These are phyloP conservation scores for Agelas oroides DNA, from an alignment of 37 sponge, comb jelly and placozoan species.

Conservation along the genomic window DNA sequence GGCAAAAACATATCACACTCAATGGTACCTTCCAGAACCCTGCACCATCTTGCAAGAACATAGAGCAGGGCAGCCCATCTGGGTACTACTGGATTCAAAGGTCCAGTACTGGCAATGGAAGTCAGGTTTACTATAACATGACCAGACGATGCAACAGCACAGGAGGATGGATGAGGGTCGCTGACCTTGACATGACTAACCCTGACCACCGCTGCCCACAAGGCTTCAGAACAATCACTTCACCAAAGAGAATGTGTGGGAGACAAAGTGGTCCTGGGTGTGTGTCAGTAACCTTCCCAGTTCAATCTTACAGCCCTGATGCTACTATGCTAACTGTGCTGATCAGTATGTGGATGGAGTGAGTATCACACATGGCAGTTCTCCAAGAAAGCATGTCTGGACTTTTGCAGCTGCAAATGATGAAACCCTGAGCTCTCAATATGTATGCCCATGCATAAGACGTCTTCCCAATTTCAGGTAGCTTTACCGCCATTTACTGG, in stretches of 20 bases:
- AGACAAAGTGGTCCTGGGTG: background rate
- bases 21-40: slow-evolving; percentile 6
- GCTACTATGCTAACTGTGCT: background rate
- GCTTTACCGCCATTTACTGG: slow-evolving; percentile 34
- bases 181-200: slow-evolving; percentile 31
- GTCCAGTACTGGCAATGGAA: background rate
- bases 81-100: slow-evolving; percentile 25
- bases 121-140: slow-evolving; percentile 20
- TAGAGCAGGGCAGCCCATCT: background rate
- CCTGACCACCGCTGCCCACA: slow-evolving; percentile 14
- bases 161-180: slow-evolving; percentile 51
- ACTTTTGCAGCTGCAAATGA: slow-evolving; percentile 54
- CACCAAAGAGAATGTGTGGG: background rate
- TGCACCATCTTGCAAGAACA: slow-evolving; percentile 7
- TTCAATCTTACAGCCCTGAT: slow-evolving; percentile 14
- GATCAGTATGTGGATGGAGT: slow-evolving; percentile 36
- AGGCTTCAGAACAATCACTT: background rate
- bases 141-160: background rate
- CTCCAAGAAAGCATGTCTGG: slow-evolving; percentile 41
- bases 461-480: background rate
- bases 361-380: slow-evolving; percentile 14
- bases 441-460: slow-evolving; percentile 20
- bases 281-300: background rate
- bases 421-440: slow-evolving; percentile 2
- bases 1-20: too few species aligned